Evolutionary conservation across 2,888 invertebrate species (phyloP), one percentile per base, ranked within the genome.

Genomic region (Ectobius pallidus): DNA sequence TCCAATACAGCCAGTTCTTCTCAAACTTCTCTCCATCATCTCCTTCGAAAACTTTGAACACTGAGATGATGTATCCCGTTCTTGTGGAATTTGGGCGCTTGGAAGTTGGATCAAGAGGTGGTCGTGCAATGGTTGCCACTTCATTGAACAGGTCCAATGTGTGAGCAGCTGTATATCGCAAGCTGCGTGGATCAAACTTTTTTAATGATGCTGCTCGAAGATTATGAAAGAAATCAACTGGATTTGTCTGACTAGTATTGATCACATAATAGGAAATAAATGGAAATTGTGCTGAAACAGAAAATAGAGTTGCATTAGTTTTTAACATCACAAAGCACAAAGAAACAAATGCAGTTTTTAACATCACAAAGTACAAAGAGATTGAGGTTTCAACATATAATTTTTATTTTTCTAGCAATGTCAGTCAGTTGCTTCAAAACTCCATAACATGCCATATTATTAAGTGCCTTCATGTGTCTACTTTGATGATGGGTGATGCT

Each of bases 1-100:
- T 96, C 96, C 96, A 96, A 81, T 95, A 95, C 20, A 96, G 87
- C 96, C 96, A 96, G 84, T 96, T 96, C 78, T 94, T 89, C 83
- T 96, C 96, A 82, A 96, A 94, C 77, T 93, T 91, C 80, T 96
- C 94, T 69, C 95, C 91, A 83, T 96, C 96, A 81, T 96, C 96
- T 44, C 96, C 96, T 84, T 96, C 95, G 83, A 96, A 96, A 25
- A 96, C 96, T 87, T 95, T 95, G 84, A 95, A 96, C 79, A 96
- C 94, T 79, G 95, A 95, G 78, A 96, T 92, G 81, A 96, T 94
- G 82, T 93, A 96, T 65, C 95, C 96, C 30, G 96, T 95, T 76
- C 91, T 87, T 74, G 92, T 87, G 71, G 93, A 91, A 80, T 92
- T 92, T 6, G 92, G 90, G 81, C 92, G 91, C 82, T 92, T 91